Evolutionary conservation across 2,113 vertebrate species (phyloP).

Genomic region (Pedetes capensis): DNA sequence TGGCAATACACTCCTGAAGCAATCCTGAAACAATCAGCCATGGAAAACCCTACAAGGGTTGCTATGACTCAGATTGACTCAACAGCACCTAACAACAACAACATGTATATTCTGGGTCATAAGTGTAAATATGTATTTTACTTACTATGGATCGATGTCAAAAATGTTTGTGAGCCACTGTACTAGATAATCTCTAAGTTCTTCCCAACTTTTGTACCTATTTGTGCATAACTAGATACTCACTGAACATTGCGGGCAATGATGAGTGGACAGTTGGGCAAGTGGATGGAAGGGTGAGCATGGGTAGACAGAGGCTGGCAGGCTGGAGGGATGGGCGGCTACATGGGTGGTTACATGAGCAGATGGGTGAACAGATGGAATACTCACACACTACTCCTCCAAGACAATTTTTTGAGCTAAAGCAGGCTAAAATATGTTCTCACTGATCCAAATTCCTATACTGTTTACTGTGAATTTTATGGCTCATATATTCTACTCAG

Average conservation of each 20-base stretch:
- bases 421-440: background rate
- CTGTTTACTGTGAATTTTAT: background rate
- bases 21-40: too few relatives aligned
- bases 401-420: background rate
- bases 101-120: background rate
- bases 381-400: background rate
- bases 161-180: background rate
- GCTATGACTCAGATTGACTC: too few relatives aligned
- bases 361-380: background rate
- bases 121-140: background rate
- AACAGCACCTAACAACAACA: too few relatives aligned
- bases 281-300: background rate
- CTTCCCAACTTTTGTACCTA: background rate
- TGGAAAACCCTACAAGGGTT: too few relatives aligned
- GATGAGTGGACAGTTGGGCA: background rate
- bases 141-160: background rate
- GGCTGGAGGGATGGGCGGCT: background rate
- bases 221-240: too few relatives aligned
- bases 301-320: too few relatives aligned
- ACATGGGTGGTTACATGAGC: background rate
- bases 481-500: background rate
- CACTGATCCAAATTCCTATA: background rate
- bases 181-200: background rate
- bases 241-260: background rate
- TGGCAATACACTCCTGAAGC: too few relatives aligned